Base-by-base conservation (phyloP, 2,888 invertebrate genomes). In the Caenorhabditis japonica region DNA sequence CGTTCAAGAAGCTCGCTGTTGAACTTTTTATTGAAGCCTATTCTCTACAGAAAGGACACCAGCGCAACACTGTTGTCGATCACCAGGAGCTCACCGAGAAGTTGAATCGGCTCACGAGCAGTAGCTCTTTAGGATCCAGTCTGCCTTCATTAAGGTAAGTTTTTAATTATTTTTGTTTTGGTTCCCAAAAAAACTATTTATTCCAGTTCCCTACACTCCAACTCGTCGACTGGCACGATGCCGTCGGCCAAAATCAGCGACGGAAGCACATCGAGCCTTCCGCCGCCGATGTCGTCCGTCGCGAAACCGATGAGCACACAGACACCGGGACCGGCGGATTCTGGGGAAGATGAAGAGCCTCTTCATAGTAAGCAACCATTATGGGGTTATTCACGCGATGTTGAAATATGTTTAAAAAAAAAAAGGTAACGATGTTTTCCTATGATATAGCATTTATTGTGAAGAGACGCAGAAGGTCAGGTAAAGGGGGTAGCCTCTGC, bases 171-270 rank as follows among this genome's bases (percentile, higher is more conserved):
- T 23, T 4, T 5, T 34, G 13, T 27, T 25, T 33, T 13, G 64
- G 73, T 58, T 58, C 75, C 12, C 7, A 13, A n/a, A 1, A 30
- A 30, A 30, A 30, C 7, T 30, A 10, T 62, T 62, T 53, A n/a
- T n/a, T n/a, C n/a, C 53, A 64, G 82, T 49, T 79, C 79, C 5
- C 69, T 83, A 5, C 77, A 79, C 55, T 76, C 80, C 3, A 66
- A 68, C 33, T 76, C 79, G 36, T 80, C 80, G 12, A 47, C 56
- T 36, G 59, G 73, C 51, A 60, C 73, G 19, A 83, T 83, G 82
- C 82, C 83, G 15, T 68, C 81, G 34, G 81, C 80, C 13, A 79
- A 80, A 56, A 80, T 82, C 10, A 77, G 76, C 19, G 82, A 82
- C 52, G 76, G 78, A 33, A 73, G 75, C 33, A 74, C 59, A 4